A percentile compares a stretch with the other conserved stretches of the same genome.
Conservation (phyloP, 2,113 vertebrate species). For the Phoenicopterus ruber region DNA sequence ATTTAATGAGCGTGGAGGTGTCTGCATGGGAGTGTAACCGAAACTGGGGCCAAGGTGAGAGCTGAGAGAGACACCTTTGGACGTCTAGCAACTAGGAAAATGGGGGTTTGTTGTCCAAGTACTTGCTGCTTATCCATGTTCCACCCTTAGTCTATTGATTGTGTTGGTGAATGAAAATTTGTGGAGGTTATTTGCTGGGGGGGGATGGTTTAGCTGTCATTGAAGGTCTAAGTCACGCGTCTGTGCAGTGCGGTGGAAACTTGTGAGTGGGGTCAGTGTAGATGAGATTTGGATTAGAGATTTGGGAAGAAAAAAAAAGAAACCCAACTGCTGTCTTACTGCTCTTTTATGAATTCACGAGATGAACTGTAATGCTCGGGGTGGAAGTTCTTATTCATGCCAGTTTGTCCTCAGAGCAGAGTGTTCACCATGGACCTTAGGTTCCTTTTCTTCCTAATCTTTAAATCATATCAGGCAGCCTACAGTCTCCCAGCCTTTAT, state of each 20-base stretch:
- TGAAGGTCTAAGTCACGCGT: not conserved
- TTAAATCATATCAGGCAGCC: not conserved
- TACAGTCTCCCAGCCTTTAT: not conserved
- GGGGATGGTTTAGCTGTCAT: not conserved
- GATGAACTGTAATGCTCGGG: not conserved
- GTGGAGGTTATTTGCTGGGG: not conserved
- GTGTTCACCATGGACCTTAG: accelerated
- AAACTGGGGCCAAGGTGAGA: not conserved
- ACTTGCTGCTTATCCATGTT: not conserved
- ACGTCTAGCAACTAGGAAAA: not conserved
- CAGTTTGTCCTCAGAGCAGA: not conserved
- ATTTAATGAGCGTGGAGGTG: not conserved
- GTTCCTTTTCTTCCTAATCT: not conserved
- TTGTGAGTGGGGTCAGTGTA: not conserved
- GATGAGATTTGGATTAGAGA: not conserved
- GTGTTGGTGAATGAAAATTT: not conserved
- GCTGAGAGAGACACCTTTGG: not conserved
- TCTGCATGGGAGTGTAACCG: not conserved
- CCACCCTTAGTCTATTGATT: not conserved
- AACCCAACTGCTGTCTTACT: not conserved
- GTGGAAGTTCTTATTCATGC: not conserved
- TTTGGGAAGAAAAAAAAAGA: not conserved
- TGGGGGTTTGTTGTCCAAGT: not conserved
- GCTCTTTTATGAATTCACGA: not conserved
- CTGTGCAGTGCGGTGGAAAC: not conserved